Conservation (phyloP, 2,113 vertebrate species). For the Cynoglossus semilaevis region DNA sequence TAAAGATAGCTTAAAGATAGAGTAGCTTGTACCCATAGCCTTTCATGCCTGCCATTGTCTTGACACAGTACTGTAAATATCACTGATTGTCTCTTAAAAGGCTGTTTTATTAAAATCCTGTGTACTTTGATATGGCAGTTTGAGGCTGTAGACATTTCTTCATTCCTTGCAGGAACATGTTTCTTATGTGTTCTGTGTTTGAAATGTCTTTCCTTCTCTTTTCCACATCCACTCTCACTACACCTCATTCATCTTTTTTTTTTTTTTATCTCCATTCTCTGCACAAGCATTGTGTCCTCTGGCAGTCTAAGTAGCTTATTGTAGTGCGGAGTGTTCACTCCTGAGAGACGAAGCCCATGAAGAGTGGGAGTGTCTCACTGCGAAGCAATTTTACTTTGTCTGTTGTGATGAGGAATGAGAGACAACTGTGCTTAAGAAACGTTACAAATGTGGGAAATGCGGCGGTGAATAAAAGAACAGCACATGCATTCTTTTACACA, state of each 20-base stretch:
- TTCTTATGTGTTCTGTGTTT: slow-evolving; percentile 46
- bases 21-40: too few relatives aligned
- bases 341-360: slow-evolving; percentile 57
- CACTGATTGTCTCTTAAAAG: not conserved
- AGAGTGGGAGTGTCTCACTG: slow-evolving; percentile 57
- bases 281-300: slow-evolving; percentile 58
- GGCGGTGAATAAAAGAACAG: slow-evolving; percentile 12
- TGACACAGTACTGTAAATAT: too few relatives aligned
- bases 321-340: slow-evolving; percentile 57
- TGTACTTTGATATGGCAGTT: slow-evolving; percentile 26
- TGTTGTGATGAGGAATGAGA: slow-evolving; percentile 51
- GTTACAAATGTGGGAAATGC: slow-evolving; percentile 43
- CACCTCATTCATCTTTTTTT: slow-evolving; percentile 46
- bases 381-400: slow-evolving; percentile 60
- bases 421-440: slow-evolving; percentile 32
- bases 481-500: slow-evolving; percentile 13
- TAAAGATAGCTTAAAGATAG: too few relatives aligned
- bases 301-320: slow-evolving; percentile 70
- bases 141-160: slow-evolving; percentile 23
- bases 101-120: slow-evolving; percentile 6
- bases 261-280: slow-evolving; percentile 49
- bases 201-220: slow-evolving; percentile 38
- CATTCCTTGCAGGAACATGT: slow-evolving; percentile 20
- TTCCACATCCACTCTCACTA: slow-evolving; percentile 29
- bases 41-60: too few relatives aligned